These are phyloP conservation scores for Egretta garzetta DNA, from an alignment of 2,113 vertebrate species.

Conservation along the genomic window DNA sequence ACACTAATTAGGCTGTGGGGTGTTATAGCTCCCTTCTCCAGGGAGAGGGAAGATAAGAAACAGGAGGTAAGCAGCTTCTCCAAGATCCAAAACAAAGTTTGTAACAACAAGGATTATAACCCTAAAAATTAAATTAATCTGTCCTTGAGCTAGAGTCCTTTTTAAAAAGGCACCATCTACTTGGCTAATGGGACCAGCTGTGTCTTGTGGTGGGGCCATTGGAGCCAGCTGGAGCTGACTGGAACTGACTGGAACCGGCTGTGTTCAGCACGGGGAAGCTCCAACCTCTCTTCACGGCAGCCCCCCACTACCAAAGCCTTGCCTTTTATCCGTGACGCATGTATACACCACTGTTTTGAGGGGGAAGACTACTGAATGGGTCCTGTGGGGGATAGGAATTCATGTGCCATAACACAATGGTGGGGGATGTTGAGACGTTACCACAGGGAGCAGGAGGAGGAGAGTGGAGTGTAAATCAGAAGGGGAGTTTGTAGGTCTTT, in stretches of 20 bases:
- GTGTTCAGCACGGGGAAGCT: no score
- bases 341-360: accelerated
- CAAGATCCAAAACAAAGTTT: background rate
- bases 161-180: background rate
- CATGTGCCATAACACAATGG: accelerated
- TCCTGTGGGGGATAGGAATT: background rate
- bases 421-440: background rate
- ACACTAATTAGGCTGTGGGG: background rate
- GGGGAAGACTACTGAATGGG: background rate
- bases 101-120: background rate
- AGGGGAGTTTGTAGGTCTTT: background rate
- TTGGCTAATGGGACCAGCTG: accelerated
- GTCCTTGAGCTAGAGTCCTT: background rate
- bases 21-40: background rate
- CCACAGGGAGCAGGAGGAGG: background rate
- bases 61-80: background rate
- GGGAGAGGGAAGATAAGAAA: background rate
- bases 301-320: accelerated
- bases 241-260: background rate
- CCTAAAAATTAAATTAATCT: background rate
- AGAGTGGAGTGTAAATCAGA: background rate
- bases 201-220: no score
- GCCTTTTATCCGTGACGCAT: accelerated
- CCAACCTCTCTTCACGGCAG: background rate
- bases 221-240: background rate